Conservation (phyloP, 1,140 invertebrate species). For the Conus betulinus region DNA sequence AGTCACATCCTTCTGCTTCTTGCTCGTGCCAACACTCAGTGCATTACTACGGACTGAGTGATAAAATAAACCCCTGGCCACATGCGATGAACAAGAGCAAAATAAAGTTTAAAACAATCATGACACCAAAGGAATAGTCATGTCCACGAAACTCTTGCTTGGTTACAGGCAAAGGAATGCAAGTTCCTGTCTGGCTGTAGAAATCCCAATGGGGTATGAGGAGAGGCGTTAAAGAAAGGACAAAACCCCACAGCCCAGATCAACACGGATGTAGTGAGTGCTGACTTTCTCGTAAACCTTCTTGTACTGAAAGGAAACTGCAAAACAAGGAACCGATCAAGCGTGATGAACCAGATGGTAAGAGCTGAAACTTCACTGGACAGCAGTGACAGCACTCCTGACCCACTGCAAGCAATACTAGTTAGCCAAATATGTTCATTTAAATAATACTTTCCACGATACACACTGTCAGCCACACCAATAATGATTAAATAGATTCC, state of each 20-base stretch:
- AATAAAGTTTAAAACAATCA: slow-evolving; percentile 50
- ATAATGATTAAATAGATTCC: background rate
- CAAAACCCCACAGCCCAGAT: slow-evolving; percentile 42
- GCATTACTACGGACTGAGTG: slow-evolving; percentile 27
- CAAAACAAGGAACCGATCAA: slow-evolving; percentile 57
- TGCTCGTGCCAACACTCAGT: background rate
- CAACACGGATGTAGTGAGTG: background rate
- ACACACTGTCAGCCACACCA: background rate
- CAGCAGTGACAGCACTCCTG: slow-evolving; percentile 60
- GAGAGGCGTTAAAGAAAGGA: slow-evolving; percentile 41
- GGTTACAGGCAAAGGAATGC: slow-evolving; percentile 52
- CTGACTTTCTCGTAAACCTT: slow-evolving; percentile 32
- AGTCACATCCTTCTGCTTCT: slow-evolving; percentile 34
- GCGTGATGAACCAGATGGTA: slow-evolving; percentile 53
- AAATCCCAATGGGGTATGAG: slow-evolving; percentile 5
- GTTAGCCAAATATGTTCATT: background rate
- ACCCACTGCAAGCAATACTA: background rate
- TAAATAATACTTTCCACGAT: background rate
- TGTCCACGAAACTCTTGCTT: slow-evolving; percentile 33
- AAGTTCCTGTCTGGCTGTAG: slow-evolving; percentile 48
- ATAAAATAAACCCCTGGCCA: slow-evolving; percentile 54
- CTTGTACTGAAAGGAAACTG: slow-evolving; percentile 57
- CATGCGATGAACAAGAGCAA: slow-evolving; percentile 46
- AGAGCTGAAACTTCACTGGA: slow-evolving; percentile 58
- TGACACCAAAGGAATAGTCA: slow-evolving; percentile 46